Evolutionary conservation across 2,797 vertebrate species (phyloP).

Genomic region (Steatocranus sp.): DNA sequence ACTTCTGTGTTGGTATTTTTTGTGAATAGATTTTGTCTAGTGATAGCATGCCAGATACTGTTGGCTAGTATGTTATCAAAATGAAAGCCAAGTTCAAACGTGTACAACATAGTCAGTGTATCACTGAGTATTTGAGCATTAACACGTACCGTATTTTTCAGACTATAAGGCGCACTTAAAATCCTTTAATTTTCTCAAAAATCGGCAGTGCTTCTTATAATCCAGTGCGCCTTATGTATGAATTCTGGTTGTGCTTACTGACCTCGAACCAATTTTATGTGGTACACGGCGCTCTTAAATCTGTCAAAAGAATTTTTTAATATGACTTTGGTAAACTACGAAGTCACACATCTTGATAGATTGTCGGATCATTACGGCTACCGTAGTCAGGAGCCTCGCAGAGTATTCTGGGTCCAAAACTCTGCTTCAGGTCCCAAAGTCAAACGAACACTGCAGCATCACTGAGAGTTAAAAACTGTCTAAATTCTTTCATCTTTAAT

Average conservation of each 20-base stretch:
- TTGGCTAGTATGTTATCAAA: background rate
- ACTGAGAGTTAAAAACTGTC: too few relatives aligned
- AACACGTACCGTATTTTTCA: rapidly evolving
- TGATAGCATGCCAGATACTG: background rate
- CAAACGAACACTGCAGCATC: too few relatives aligned
- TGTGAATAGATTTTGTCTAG: background rate
- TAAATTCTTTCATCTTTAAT: too few relatives aligned
- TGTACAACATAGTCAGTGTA: background rate
- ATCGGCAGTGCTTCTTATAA: background rate
- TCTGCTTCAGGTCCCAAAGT: too few relatives aligned
- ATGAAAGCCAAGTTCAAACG: background rate
- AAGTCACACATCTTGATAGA: background rate
- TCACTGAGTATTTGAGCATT: background rate
- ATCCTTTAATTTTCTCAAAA: background rate
- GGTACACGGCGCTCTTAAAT: background rate
- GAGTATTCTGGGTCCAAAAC: background rate
- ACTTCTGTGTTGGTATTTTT: background rate
- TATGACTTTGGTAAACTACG: background rate
- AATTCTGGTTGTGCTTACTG: background rate
- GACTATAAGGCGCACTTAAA: background rate
- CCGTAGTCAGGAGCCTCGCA: background rate
- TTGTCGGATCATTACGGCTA: background rate
- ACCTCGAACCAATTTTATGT: background rate
- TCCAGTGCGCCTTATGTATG: background rate
- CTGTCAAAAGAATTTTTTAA: background rate